Base-by-base conservation (phyloP, 2,797 vertebrate species). In the Arvicola amphibius region DNA sequence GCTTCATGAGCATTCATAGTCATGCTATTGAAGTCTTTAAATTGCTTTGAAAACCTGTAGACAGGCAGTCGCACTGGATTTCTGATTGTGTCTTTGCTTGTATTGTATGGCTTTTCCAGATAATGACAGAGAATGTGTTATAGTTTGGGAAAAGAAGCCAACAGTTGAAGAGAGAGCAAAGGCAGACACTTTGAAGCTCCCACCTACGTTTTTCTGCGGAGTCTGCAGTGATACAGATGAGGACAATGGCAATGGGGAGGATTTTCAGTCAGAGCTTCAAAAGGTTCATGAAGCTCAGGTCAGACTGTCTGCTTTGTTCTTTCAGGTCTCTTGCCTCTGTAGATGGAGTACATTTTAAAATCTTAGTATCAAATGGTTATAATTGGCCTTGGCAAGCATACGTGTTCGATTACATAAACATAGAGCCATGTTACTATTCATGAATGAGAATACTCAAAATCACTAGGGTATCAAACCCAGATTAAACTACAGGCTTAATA, bases 131-230 rank as follows among this genome's bases (percentile, higher is more conserved):
- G 99, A 99, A 95, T 98, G 98, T 97, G 97, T 99, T 90, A 92
- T 99, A 94, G 97, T 99, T 95, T 99, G 98, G 98, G 99, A 99
- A 97, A 99, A 99, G 97, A 99, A 99, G 94, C 98, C 99, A 19
- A 98, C 99, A 6, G 97, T 98, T 34, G 98, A 99, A 93, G 99
- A 99, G 96, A 99, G 99, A 76, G 98, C 98, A 97, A 99, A 98
- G 98, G 99, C 99, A 94, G 99, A 99, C 96, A 98, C 97, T 65
- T 98, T 99, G 29, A 98, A 98, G 97, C 99, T 99, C 93, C 99
- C 99, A 27, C 98, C 99, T 78, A 98, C 99, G 0, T 99, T 99
- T 98, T 99, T 99, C 97, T 99, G 99, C 94, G 99, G 98, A 48
- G 94, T 98, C 92, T 98, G 98, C 97, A 99, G 98, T 89, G 99